A percentile compares a stretch with the other conserved stretches of the same genome.
phyloP scores from a whole-genome alignment of 2,113 vertebrate species.

The Ctenomys sociabilis region DNA sequence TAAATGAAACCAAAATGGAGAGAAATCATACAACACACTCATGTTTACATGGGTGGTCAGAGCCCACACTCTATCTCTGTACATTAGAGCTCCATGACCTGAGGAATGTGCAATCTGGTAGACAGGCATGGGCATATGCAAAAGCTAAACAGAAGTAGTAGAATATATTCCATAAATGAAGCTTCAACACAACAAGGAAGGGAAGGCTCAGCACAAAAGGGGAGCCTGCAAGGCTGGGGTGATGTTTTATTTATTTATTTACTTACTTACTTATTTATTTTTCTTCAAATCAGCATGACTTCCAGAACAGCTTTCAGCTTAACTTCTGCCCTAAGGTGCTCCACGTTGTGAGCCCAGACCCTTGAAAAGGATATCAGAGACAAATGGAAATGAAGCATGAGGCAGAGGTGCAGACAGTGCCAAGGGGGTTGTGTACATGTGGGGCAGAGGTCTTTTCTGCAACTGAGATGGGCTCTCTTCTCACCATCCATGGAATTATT shows the following conservation, averaged over 20 bases:
- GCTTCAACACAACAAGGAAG: background rate
- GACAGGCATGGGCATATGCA: background rate
- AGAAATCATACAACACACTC: background rate
- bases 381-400: background rate
- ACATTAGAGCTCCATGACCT: background rate
- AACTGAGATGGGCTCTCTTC: background rate
- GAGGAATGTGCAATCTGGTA: background rate
- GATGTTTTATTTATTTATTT: background rate
- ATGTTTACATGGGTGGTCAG: background rate
- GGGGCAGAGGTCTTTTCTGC: background rate
- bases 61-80: background rate
- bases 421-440: background rate
- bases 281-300: background rate
- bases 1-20: background rate
- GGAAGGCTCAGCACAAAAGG: too few species aligned
- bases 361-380: background rate
- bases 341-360: background rate
- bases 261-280: background rate
- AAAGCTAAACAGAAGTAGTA: background rate
- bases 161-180: background rate
- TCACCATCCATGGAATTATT: background rate
- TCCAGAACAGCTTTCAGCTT: background rate
- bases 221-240: background rate
- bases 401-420: accelerated
- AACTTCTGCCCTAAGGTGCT: background rate